Conservation (phyloP, 2,113 vertebrate species). For the Mesocricetus auratus region DNA sequence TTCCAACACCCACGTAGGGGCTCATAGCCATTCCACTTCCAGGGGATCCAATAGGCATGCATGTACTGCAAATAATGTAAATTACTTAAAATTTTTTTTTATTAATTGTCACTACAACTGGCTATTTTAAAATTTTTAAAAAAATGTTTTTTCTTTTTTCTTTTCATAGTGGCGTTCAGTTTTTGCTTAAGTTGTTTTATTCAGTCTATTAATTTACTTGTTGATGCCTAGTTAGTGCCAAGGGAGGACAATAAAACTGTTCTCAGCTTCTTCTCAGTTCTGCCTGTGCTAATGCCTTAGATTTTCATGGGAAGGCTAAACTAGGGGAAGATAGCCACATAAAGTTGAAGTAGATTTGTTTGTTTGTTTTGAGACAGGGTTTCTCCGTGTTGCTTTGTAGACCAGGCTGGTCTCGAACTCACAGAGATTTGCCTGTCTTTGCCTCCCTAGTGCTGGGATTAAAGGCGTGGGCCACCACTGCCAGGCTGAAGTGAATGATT, state of each 20-base stretch:
- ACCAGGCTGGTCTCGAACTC: no score
- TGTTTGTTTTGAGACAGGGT: no score
- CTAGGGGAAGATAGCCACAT: constrained; percentile 5
- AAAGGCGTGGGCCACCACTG: no score
- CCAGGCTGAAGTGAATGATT: no score
- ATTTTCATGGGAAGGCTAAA: not conserved
- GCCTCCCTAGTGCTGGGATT: no score
- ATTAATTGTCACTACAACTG: no score
- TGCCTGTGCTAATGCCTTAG: not conserved
- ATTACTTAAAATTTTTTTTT: not conserved
- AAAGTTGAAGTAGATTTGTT: not conserved
- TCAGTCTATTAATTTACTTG: constrained; percentile 25
- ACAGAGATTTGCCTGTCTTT: no score
- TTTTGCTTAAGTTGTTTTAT: not conserved
- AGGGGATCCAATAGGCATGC: not conserved
- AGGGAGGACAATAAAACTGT: not conserved
- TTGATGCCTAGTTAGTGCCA: not conserved
- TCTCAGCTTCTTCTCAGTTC: not conserved
- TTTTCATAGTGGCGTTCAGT: not conserved
- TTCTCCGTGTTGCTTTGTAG: no score
- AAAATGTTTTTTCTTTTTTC: constrained; percentile 25
- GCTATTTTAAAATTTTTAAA: not conserved
- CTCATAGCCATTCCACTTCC: not conserved
- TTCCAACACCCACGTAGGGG: not conserved
- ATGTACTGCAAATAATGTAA: not conserved